phyloP scores from a whole-genome alignment of 2,113 vertebrate species.

The Macquaria ambigua region DNA sequence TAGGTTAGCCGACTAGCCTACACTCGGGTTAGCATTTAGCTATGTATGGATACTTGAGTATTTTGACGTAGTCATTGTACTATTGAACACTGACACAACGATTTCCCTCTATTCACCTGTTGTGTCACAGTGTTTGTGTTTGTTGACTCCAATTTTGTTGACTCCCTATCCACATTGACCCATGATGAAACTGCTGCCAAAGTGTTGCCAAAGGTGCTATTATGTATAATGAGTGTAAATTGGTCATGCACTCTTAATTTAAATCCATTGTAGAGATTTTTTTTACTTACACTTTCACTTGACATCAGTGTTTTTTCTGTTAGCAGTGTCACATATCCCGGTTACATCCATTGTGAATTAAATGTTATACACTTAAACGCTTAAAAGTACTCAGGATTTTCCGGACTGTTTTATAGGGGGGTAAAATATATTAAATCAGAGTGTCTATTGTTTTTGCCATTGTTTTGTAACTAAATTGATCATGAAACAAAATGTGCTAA shows the following conservation, averaged over 20 bases:
- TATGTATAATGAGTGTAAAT: neutral
- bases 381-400: neutral
- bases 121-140: conserved; percentile 1
- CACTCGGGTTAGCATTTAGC: conserved; percentile 1
- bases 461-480: neutral
- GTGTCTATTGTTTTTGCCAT: neutral
- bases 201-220: neutral
- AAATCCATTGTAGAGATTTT: neutral
- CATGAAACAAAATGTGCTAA: neutral
- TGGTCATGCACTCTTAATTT: neutral
- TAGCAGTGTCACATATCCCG: neutral
- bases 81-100: neutral
- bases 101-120: neutral
- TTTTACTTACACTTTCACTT: neutral
- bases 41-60: neutral
- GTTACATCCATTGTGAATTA: neutral
- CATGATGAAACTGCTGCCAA: neutral
- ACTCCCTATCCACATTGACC: neutral
- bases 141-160: neutral
- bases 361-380: neutral
- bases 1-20: conserved; percentile 36
- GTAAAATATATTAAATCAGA: neutral
- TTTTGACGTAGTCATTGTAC: neutral
- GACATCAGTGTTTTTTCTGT: neutral
- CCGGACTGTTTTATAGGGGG: neutral